These are phyloP conservation scores for Lepidostoma basale DNA, from an alignment of 1,140 invertebrate species.

Conservation along the genomic window DNA sequence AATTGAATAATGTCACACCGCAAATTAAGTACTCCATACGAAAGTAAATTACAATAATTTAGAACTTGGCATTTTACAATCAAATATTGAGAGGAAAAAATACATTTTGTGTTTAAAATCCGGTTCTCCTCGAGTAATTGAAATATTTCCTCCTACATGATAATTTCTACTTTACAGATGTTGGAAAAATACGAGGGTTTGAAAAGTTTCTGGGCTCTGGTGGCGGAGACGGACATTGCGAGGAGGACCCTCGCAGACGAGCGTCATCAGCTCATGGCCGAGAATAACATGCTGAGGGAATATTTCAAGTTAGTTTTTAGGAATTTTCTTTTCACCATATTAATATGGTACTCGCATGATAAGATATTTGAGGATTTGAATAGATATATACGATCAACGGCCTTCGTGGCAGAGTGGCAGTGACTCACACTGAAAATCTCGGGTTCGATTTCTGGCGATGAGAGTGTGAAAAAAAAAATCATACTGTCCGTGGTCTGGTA, in stretches of 20 bases:
- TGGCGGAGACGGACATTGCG: slow-evolving; percentile 17
- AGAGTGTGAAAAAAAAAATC: too few relatives aligned
- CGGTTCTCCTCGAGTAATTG: not conserved
- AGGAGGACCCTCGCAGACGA: slow-evolving; percentile 9
- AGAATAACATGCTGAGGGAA: not conserved
- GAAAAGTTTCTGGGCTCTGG: slow-evolving; percentile 6
- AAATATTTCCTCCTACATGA: not conserved
- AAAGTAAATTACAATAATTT: not conserved
- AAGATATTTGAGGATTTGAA: too few relatives aligned
- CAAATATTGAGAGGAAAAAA: not conserved
- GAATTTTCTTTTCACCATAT: not conserved
- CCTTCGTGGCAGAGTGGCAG: too few relatives aligned
- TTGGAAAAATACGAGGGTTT: slow-evolving; percentile 6
- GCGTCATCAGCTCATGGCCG: not conserved
- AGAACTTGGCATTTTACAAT: not conserved
- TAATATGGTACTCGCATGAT: too few relatives aligned
- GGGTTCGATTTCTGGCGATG: too few relatives aligned
- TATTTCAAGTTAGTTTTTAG: slow-evolving; percentile 8
- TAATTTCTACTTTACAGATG: not conserved
- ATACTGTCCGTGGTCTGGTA: too few relatives aligned
- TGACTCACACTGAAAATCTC: too few relatives aligned
- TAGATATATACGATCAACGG: too few relatives aligned
- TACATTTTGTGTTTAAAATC: not conserved
- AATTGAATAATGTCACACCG: too few relatives aligned
- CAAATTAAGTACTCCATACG: too few relatives aligned